Evolutionary conservation across 2,888 invertebrate species (phyloP), one percentile per base, ranked within the genome.

Genomic region (Octodonta nipae): DNA sequence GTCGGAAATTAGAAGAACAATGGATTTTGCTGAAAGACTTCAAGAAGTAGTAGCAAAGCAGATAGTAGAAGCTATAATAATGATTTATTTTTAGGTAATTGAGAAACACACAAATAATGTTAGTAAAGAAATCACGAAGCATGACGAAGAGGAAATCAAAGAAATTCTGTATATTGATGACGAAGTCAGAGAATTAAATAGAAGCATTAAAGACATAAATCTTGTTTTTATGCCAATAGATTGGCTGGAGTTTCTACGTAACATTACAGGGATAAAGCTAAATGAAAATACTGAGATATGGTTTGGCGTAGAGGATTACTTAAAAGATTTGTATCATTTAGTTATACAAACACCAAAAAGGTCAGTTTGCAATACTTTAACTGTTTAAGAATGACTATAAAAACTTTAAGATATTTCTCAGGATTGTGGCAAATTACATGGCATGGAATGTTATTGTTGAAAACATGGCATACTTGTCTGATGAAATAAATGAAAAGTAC

Each of bases 381-480:
- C n/a, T n/a, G n/a, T n/a, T n/a, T 5, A 17, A 5, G 5, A 17
- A 8, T 17, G 17, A 28, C 15, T 20, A 8, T 5, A 26, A 26
- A 10, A 10, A 5, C 6, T 5, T 10, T 26, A 10, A 10, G 6
- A 26, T 5, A 11, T 26, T 26, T 26, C 10, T 28, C 28, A 55
- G 55, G 31, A 42, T 41, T 25, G 46, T 46, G 40, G 49, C 47
- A 8, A 55, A 54, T 36, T 56, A 53, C 30, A 46, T 56, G 15
- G 44, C 45, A 5, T 50, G 54, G 50, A 42, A 48, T 28, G 36
- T 46, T 4, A 37, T 55, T 5, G 44, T 46, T 20, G 40, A 44
- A 8, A 43, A 49, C 25, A 36, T 44, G 27, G 40, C 46, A 12
- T 53, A 43, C 31, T 32, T 51, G 6, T 40, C 48, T 2, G 37